Conservation (phyloP, 1,140 invertebrate species). For the Drosophila ironensis region DNA sequence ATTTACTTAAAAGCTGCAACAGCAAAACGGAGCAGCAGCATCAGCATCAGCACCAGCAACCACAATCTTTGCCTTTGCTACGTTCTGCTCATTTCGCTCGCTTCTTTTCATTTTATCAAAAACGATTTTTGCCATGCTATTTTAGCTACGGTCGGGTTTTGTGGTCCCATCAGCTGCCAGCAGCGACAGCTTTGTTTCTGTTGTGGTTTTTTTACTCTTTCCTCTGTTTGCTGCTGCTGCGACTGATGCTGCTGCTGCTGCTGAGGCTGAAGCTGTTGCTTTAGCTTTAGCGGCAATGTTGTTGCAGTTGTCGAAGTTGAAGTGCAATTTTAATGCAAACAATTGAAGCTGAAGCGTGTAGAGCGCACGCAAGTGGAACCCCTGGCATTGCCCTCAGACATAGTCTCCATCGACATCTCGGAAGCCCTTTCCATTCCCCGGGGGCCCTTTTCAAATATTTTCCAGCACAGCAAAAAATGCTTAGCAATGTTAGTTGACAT, state of each 20-base stretch:
- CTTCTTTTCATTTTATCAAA: slow-evolving; percentile 67
- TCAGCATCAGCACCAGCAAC: slow-evolving; percentile 28
- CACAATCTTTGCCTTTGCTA: slow-evolving; percentile 40
- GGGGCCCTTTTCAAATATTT: slow-evolving; percentile 19
- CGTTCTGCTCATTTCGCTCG: slow-evolving; percentile 48
- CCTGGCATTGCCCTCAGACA: slow-evolving; percentile 21
- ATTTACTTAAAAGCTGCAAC: slow-evolving; percentile 67
- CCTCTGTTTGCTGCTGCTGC: slow-evolving; percentile 5
- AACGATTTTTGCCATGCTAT: slow-evolving; percentile 68
- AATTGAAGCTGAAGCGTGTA: slow-evolving; percentile 78
- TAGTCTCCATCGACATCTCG: slow-evolving; percentile 19
- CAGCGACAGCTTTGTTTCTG: slow-evolving; percentile 48
- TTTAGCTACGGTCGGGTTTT: slow-evolving; percentile 64
- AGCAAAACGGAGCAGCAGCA: slow-evolving; percentile 25
- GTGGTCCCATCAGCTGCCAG: slow-evolving; percentile 46
- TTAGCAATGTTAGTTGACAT: background rate
- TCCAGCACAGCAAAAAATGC: background rate
- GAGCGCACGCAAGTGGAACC: slow-evolving; percentile 60
- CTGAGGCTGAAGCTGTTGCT: slow-evolving; percentile 11
- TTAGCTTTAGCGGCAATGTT: slow-evolving; percentile 36
- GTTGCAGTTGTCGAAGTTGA: slow-evolving; percentile 72
- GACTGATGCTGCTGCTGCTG: slow-evolving; percentile 28
- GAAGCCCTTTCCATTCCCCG: background rate
- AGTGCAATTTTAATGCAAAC: slow-evolving; percentile 79
- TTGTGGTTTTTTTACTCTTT: slow-evolving; percentile 34